These are phyloP conservation scores for Cephus nigrinus DNA, from an alignment of 2,888 invertebrate species.

Conservation along the genomic window DNA sequence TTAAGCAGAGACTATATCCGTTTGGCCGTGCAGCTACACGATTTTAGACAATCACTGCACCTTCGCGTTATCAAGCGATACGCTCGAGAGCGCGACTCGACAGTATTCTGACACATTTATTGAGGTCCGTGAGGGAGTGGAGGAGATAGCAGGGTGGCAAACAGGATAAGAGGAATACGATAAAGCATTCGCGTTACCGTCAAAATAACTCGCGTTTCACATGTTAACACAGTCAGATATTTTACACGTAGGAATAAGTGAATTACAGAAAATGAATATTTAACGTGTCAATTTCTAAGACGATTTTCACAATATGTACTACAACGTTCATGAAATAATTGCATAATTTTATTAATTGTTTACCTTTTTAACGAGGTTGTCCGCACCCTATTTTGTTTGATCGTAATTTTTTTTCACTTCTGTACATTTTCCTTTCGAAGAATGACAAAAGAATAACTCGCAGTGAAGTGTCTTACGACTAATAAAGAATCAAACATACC, in stretches of 20 bases:
- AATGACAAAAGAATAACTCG: not conserved
- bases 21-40: not conserved
- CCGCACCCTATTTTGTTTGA: not conserved
- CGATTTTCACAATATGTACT: not conserved
- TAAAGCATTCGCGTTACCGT: not conserved
- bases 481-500: not conserved
- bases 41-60: not conserved
- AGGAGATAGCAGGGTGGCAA: not conserved
- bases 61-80: not conserved
- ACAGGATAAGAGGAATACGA: not conserved
- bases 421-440: not conserved
- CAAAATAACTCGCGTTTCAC: not conserved
- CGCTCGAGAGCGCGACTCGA: not conserved
- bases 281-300: not conserved
- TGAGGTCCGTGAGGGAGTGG: not conserved
- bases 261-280: not conserved
- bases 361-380: not conserved
- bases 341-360: not conserved
- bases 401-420: not conserved
- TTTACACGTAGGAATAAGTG: not conserved
- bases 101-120: not conserved
- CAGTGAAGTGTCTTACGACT: not conserved
- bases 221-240: not conserved
- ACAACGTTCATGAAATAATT: not conserved
- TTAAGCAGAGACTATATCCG: too few relatives aligned